A percentile compares a stretch with the other conserved stretches of the same genome.
Evolutionary conservation across 1,140 invertebrate species (phyloP).

Genomic region (Theocolax elegans): DNA sequence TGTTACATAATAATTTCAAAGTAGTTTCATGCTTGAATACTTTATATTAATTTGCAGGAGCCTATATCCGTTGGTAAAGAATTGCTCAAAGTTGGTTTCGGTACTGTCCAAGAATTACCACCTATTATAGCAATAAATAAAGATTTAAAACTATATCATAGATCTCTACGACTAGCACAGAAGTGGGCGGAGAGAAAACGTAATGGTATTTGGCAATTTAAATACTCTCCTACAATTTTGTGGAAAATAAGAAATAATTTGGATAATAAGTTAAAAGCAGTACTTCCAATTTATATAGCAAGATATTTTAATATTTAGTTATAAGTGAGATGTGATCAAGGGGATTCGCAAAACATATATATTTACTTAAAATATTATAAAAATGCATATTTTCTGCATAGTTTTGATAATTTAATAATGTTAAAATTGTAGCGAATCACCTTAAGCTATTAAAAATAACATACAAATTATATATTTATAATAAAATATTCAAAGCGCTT

Average conservation of each 20-base stretch:
- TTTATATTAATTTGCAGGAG: constrained; percentile 43
- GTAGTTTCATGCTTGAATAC: not conserved
- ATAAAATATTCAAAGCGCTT: too few relatives aligned
- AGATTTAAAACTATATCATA: constrained; percentile 55
- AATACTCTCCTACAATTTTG: constrained; percentile 56
- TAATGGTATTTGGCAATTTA: constrained; percentile 68
- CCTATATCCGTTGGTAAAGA: constrained; percentile 60
- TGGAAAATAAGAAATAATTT: constrained; percentile 55
- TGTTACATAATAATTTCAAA: not conserved
- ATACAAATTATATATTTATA: too few relatives aligned
- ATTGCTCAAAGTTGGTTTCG: constrained; percentile 67
- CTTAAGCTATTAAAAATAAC: not conserved
- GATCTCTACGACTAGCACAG: constrained; percentile 59
- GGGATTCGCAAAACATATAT: not conserved
- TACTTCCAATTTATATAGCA: constrained; percentile 46
- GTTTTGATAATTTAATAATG: not conserved
- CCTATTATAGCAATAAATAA: constrained; percentile 43
- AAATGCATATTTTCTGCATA: not conserved
- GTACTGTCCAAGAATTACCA: constrained; percentile 50
- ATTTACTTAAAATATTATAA: not conserved
- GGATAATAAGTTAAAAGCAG: constrained; percentile 47
- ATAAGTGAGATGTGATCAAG: not conserved
- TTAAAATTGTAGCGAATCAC: not conserved
- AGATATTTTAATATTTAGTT: constrained; percentile 50
- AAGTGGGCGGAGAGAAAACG: constrained; percentile 60